These are phyloP conservation scores for Alectoris magna DNA, from an alignment of 2,797 vertebrate species.

Conservation along the genomic window DNA sequence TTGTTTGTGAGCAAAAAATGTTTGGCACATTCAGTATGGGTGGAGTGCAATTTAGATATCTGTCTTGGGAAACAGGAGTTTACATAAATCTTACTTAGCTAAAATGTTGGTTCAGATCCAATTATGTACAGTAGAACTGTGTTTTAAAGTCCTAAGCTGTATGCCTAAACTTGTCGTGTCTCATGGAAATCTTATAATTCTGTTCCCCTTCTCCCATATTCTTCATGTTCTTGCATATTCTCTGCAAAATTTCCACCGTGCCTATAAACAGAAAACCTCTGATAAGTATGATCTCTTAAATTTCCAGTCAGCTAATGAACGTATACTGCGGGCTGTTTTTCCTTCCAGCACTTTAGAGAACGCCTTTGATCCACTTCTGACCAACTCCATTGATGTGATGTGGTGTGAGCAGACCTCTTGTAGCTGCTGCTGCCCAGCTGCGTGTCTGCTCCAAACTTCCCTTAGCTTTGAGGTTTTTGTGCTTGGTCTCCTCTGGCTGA, in stretches of 20 bases:
- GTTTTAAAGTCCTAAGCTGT: not conserved
- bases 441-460: not conserved
- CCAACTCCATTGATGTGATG: not conserved
- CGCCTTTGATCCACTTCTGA: not conserved
- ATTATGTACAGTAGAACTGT: not conserved
- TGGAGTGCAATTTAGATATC: slow-evolving; percentile 17
- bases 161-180: slow-evolving; percentile 14
- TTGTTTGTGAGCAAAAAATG: slow-evolving; percentile 29
- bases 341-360: not conserved
- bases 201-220: not conserved
- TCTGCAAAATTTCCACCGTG: not conserved
- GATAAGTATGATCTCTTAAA: not conserved
- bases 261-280: not conserved
- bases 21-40: not conserved
- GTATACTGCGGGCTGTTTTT: not conserved
- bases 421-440: rapidly evolving
- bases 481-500: not conserved
- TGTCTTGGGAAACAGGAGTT: slow-evolving; percentile 35
- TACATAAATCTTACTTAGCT: slow-evolving; percentile 51
- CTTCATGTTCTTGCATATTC: not conserved
- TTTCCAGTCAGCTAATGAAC: not conserved
- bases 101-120: slow-evolving; percentile 5
- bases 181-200: not conserved
- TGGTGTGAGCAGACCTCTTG: rapidly evolving
- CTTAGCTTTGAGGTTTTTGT: not conserved